phyloP scores from a whole-genome alignment of 2,113 vertebrate species.

The Polypterus bichir region DNA sequence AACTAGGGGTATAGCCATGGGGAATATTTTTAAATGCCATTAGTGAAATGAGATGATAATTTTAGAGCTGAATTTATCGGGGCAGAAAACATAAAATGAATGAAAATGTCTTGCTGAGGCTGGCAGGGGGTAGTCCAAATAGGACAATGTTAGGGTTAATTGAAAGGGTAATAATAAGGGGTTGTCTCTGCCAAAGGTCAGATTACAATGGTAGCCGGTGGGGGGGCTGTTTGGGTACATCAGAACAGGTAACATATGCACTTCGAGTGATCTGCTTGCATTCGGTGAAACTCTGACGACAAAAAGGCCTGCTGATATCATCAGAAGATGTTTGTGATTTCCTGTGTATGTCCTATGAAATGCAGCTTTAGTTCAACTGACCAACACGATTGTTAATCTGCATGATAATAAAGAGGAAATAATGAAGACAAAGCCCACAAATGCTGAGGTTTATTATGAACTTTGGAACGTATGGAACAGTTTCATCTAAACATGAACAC shows the following conservation, averaged over 20 bases:
- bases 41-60: conserved; percentile 53
- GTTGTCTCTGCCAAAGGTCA: conserved; percentile 45
- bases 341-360: too few species aligned
- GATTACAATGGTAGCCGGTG: conserved; percentile 26
- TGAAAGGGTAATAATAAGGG: conserved; percentile 41
- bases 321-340: too few species aligned
- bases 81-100: conserved; percentile 41
- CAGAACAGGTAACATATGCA: conserved; percentile 18
- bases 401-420: too few species aligned
- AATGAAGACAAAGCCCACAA: too few species aligned
- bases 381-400: too few species aligned
- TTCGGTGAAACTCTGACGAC: conserved; percentile 19
- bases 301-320: conserved; percentile 4
- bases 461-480: too few species aligned
- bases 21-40: conserved; percentile 36
- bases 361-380: conserved; percentile 48
- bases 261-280: conserved; percentile 18
- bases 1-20: conserved; percentile 21
- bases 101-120: conserved; percentile 26
- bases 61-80: conserved; percentile 35
- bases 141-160: conserved; percentile 38
- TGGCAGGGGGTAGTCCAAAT: conserved; percentile 22
- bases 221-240: conserved; percentile 21
- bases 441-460: too few species aligned
- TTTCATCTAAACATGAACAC: too few species aligned